Evolutionary conservation across 2,797 vertebrate genomes (phyloP).

Genomic region (Fringilla coelebs): DNA sequence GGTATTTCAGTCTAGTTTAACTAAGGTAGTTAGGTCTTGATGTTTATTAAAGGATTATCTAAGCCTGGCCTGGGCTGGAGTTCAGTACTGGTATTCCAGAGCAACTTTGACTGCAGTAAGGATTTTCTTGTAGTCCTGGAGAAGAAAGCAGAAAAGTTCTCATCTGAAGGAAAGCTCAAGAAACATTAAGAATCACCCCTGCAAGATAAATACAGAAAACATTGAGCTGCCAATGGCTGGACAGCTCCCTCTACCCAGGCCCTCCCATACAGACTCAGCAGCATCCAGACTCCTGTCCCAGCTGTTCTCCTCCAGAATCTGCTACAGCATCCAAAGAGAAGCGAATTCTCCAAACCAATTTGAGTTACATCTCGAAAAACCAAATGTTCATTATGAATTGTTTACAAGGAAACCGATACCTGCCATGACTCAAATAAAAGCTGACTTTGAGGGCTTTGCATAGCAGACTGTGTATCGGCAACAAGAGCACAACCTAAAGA

Average conservation of each 20-base stretch:
- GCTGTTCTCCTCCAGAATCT: background rate
- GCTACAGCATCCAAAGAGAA: constrained; percentile 22
- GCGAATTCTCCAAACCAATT: background rate
- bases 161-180: background rate
- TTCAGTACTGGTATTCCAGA: background rate
- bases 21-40: background rate
- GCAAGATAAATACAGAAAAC: fast-evolving
- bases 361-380: constrained; percentile 29
- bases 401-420: constrained; percentile 10
- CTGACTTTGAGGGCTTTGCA: constrained; percentile 27
- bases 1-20: background rate
- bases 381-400: background rate
- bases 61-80: background rate
- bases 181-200: background rate
- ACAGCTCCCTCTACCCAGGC: background rate
- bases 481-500: constrained; percentile 23
- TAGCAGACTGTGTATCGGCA: constrained; percentile 8
- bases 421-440: background rate
- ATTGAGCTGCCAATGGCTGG: background rate
- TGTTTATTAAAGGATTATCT: background rate
- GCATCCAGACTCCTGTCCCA: background rate
- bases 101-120: background rate
- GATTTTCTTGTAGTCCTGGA: background rate
- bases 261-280: background rate
- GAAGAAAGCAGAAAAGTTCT: background rate